Evolutionary conservation across 1,140 invertebrate genomes (phyloP), one percentile per base, ranked within the genome.

Genomic region (Drosophila bipectinata): DNA sequence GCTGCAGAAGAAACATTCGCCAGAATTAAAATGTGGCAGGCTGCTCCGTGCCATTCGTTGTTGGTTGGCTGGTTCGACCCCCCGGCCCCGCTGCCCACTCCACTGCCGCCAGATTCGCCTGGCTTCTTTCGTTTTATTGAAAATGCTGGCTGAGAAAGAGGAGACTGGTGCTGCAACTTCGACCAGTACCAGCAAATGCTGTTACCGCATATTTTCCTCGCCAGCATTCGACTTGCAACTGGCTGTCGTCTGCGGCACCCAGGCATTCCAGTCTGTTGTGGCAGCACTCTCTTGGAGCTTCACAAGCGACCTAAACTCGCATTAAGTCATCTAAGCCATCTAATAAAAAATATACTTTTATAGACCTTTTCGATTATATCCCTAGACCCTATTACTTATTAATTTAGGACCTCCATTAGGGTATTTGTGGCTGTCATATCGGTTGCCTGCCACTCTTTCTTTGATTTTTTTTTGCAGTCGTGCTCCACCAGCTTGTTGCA

Each of bases 11-110:
- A 21, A 48, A 39, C 18, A 87, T 88, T 88, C 79, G 63, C 83
- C 74, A 88, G 83, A 87, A 87, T 87, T 88, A 87, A 87, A 87
- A 88, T 87, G 83, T 83, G 83, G 83, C 76, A 83, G 83, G 88
- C 79, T 87, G 78, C 88, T 77, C 79, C 72, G 83, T 87, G 83
- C 75, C 60, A 72, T 72, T 57, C 45, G 55, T 67, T 76, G 64
- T 76, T 81, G 58, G 53, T 48, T 77, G 56, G 54, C 41, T 71
- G 53, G 52, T 24, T 60, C 32, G 15, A 47, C 44, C 21, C 49
- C 49, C 24, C 30, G 56, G 15, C 57, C 63, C 21, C 37, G 3
- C 45, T 26, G 44, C 57, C 57, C 59, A 37, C 24, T 30, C 32
- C 30, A 41, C 18, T 39, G 51, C 37, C 49, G 14, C 15, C 58